Evolutionary conservation across 37 sponge, comb jelly and placozoan species (phyloP), one percentile per base, ranked within the genome.

Genomic region (Ephydatia muelleri): DNA sequence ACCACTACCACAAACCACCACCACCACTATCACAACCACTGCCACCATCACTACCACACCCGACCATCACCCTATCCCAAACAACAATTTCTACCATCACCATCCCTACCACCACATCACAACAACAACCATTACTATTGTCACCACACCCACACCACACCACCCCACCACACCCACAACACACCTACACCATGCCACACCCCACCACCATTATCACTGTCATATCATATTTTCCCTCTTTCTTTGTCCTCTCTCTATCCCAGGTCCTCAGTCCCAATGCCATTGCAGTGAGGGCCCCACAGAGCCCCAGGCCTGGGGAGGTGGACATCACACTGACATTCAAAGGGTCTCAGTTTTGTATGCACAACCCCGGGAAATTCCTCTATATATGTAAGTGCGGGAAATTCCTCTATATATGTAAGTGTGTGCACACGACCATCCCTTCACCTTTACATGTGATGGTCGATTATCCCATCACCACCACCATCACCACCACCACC

Each of bases 181-280:
- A 22, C 66, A 65, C 66, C 21, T 65, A n/a, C 21, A 65, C 66
- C 21, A 22, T 21, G 14, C 66, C 66, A 22, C 19, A 21, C n/a
- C 66, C 14, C 21, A 65, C 14, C 21, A 22, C 14, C 21, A 65
- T 21, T 65, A 21, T 21, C 14, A 65, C 19, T 22, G 66, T 22
- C 14, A 65, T 14, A 65, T 22, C 66, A 65, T 14, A 65, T 21
- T 14, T 11, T 11, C 29, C 30, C 70, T 11, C 27, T 73, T 33
- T 8, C 22, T 65, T 21, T 22, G 19, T 65, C 21, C 66, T 65
- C 48, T 12, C 71, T 21, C 29, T 73, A 25, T 9, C 40, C 31
- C 84, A 94, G 94, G 68, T 86, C 68, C 78, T 94, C 25, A 94
- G 91, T 80, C 81, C 89, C 0, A 86, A 88, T 94, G 95, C 95